Percentiles rank a stretch among this genome's conserved stretches.
Conservation (phyloP, 2,797 vertebrate species). For the Sebastes cheni region DNA sequence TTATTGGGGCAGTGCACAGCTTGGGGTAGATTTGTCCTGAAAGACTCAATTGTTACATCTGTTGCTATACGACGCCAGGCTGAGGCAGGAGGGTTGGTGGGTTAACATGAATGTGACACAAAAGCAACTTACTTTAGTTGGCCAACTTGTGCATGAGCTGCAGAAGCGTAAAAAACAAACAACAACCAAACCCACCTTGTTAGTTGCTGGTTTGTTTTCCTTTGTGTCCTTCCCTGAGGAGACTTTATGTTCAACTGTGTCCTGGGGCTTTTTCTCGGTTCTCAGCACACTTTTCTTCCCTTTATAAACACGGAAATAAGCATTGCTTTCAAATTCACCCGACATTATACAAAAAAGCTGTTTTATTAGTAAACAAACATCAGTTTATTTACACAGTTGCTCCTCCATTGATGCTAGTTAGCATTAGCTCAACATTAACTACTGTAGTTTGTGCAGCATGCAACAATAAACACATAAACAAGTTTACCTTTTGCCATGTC, state of each 20-base stretch:
- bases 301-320: conserved; percentile 52
- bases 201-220: conserved; percentile 83
- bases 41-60: background rate
- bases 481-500: conserved; percentile 81
- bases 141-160: background rate
- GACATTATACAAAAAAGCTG: background rate
- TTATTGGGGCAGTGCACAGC: background rate
- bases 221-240: conserved; percentile 76
- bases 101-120: background rate
- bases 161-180: background rate
- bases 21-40: background rate
- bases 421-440: background rate
- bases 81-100: background rate
- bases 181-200: conserved; percentile 76
- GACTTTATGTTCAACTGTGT: conserved; percentile 65
- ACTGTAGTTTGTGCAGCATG: too few relatives aligned
- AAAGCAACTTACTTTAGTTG: background rate
- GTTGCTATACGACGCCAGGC: background rate
- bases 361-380: conserved; percentile 25
- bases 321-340: background rate
- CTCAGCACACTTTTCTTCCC: conserved; percentile 83
- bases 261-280: conserved; percentile 72
- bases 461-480: background rate
- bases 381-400: background rate
- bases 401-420: background rate